Percentiles rank a stretch among this genome's conserved stretches.
Conservation (phyloP, 2,888 invertebrate genomes). For the Metopia argyrocephala region DNA sequence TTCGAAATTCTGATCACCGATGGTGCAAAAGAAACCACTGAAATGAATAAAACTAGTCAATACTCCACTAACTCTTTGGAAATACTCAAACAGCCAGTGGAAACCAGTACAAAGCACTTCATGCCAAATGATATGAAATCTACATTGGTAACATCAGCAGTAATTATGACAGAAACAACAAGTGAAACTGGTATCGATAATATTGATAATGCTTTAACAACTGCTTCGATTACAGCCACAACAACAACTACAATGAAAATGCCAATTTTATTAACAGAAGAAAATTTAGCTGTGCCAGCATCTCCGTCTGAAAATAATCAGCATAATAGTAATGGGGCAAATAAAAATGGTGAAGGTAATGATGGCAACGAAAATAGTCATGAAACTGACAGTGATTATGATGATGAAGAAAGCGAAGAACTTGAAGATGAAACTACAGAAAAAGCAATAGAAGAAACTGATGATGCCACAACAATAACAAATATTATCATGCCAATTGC, state of each 20-base stretch:
- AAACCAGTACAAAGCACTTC: slow-evolving; percentile 1
- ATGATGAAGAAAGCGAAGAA: slow-evolving; percentile 64
- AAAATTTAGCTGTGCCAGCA: slow-evolving; percentile 10
- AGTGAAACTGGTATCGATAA: slow-evolving; percentile 22
- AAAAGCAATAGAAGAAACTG: slow-evolving; percentile 45
- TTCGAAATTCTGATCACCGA: slow-evolving; percentile 9
- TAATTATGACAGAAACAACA: background rate
- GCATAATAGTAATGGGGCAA: background rate
- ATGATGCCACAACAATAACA: slow-evolving; percentile 3
- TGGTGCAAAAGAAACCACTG: background rate
- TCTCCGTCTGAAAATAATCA: slow-evolving; percentile 19
- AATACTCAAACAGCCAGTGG: background rate
- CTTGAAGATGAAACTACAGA: slow-evolving; percentile 47
- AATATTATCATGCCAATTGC: slow-evolving; percentile 1
- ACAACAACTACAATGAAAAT: slow-evolving; percentile 39
- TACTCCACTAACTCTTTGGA: slow-evolving; percentile 7
- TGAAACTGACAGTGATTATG: slow-evolving; percentile 61
- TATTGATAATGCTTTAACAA: slow-evolving; percentile 65
- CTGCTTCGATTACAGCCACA: slow-evolving; percentile 66
- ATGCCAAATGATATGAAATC: slow-evolving; percentile 23
- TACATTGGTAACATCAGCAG: slow-evolving; percentile 2
- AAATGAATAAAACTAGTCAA: slow-evolving; percentile 1
- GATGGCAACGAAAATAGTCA: slow-evolving; percentile 61
- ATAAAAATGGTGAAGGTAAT: slow-evolving; percentile 13
- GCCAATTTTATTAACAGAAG: background rate